These are phyloP conservation scores for Schizotus pectinicornis DNA, from an alignment of 2,888 invertebrate species.

Conservation along the genomic window DNA sequence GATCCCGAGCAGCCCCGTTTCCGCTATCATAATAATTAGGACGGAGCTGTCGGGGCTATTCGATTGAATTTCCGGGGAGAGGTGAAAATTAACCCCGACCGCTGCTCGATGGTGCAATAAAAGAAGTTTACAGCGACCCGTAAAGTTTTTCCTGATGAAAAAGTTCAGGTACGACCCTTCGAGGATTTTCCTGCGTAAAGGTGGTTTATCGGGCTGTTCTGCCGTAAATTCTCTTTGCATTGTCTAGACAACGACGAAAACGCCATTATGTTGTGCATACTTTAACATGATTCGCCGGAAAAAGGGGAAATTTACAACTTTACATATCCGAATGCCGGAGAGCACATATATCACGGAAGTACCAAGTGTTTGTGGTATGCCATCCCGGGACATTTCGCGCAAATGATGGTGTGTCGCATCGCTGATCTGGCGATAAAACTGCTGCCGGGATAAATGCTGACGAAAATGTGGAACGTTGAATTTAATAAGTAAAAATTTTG, in stretches of 20 bases:
- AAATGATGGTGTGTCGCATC: too few relatives aligned
- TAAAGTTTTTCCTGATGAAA: too few relatives aligned
- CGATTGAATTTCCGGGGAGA: too few relatives aligned
- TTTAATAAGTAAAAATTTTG: too few relatives aligned
- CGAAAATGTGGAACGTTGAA: background rate
- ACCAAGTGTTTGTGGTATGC: background rate
- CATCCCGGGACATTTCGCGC: background rate
- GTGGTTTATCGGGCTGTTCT: background rate
- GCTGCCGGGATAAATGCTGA: slow-evolving; percentile 3
- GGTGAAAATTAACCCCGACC: too few relatives aligned
- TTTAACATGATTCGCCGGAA: too few relatives aligned
- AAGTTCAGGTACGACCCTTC: background rate
- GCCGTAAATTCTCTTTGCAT: background rate
- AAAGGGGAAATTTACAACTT: slow-evolving; percentile 1
- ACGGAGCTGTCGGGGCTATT: too few relatives aligned
- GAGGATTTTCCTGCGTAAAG: background rate
- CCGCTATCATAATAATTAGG: too few relatives aligned
- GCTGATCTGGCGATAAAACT: background rate
- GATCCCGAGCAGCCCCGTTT: too few relatives aligned
- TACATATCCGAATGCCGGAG: background rate
- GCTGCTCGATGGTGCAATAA: too few relatives aligned
- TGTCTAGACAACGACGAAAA: background rate
- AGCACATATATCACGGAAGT: background rate
- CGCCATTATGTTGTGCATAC: background rate
- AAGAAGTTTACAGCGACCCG: too few relatives aligned